These are phyloP conservation scores for Paraescarpia echinospica DNA, from an alignment of 1,140 invertebrate species.

Conservation along the genomic window DNA sequence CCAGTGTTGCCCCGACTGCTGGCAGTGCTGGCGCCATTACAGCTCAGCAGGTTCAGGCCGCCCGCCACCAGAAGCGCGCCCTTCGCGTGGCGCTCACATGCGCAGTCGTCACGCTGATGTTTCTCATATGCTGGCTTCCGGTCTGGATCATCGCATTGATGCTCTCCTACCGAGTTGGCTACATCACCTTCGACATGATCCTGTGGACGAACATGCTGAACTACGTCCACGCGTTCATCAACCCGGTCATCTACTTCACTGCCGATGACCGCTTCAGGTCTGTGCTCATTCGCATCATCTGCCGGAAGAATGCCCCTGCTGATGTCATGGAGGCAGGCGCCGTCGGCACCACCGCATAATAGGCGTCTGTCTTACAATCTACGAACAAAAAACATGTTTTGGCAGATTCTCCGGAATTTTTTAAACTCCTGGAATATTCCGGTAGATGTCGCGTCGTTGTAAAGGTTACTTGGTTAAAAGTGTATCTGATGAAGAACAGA, in stretches of 20 bases:
- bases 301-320: background rate
- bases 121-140: background rate
- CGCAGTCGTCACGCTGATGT: background rate
- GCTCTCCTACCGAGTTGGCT: background rate
- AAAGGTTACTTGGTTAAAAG: too few species aligned
- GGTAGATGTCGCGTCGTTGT: too few species aligned
- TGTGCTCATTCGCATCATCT: background rate
- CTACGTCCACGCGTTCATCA: background rate
- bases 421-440: too few species aligned
- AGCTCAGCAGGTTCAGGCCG: background rate
- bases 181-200: background rate
- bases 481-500: too few species aligned
- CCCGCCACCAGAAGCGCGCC: background rate
- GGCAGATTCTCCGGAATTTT: too few species aligned
- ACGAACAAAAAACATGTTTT: too few species aligned
- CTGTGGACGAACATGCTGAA: background rate
- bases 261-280: background rate
- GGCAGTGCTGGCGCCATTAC: background rate
- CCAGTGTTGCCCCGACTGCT: background rate
- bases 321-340: background rate
- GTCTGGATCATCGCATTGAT: background rate
- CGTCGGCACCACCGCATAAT: background rate
- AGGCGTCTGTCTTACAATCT: background rate
- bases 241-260: background rate
- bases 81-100: background rate